Percentiles rank a stretch among this genome's conserved stretches.
These are phyloP conservation scores for Rhinatrema bivittatum DNA, from an alignment of 2,797 vertebrate species.

Conservation along the genomic window DNA sequence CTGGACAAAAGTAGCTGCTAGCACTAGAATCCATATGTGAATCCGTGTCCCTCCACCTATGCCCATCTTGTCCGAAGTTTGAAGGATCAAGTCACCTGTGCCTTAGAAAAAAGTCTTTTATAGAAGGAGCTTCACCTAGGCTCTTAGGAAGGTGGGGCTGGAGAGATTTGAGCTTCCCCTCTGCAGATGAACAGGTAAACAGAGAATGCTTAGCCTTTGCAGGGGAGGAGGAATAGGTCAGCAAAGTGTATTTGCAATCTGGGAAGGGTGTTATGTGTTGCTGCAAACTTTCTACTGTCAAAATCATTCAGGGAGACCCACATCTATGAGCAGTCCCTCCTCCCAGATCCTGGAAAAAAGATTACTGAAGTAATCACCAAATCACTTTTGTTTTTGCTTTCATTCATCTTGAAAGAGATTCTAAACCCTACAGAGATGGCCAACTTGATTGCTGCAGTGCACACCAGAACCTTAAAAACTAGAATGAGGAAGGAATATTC, in stretches of 20 bases:
- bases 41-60: conserved; percentile 24
- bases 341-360: background rate
- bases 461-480: too few relatives aligned
- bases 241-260: conserved; percentile 32
- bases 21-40: conserved; percentile 44
- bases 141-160: conserved; percentile 36
- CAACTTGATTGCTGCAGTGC: too few relatives aligned
- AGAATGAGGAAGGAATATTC: too few relatives aligned
- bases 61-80: conserved; percentile 40
- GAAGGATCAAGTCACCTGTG: conserved; percentile 19
- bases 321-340: conserved; percentile 6
- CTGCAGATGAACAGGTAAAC: conserved; percentile 39
- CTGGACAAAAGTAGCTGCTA: conserved; percentile 29
- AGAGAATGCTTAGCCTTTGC: conserved; percentile 36
- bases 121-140: conserved; percentile 45
- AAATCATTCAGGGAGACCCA: conserved; percentile 8
- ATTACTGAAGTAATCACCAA: too few relatives aligned
- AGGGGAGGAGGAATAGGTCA: conserved; percentile 7
- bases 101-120: conserved; percentile 42
- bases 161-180: conserved; percentile 28
- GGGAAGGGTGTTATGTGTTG: conserved; percentile 32
- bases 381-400: too few relatives aligned
- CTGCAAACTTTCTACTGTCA: background rate
- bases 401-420: too few relatives aligned
- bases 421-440: too few relatives aligned